Base-by-base conservation (phyloP, 2,113 vertebrate genomes). In the Pao palembangensis region DNA sequence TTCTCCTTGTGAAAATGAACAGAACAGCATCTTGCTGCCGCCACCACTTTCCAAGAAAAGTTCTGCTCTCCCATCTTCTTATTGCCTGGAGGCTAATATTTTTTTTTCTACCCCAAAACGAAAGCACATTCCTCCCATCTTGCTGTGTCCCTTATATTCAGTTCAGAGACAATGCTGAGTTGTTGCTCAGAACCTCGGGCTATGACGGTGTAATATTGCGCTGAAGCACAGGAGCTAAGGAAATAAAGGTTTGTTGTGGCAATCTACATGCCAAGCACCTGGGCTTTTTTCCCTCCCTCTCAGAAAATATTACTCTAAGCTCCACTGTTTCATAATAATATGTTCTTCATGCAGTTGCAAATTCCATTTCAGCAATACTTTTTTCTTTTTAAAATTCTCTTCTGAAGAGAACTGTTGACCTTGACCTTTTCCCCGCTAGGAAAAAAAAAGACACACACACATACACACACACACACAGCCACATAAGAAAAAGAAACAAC, bases 21-120 rank as follows among this genome's bases (percentile, higher is more conserved):
- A 55, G 48, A 19, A 31, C 20, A 61, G 46, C 17, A 43, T 58
- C 48, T 73, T 47, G 17, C 51, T 43, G 38, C 38, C 23, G 49
- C n/a, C 46, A 41, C 53, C 67, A 61, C 65, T 82, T 74, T 81
- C 65, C 62, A 16, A 81, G 64, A 76, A 80, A 77, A 81, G 55
- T 79, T 81, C 62, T 60, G 16, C 54, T 50, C 64, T 42, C 43
- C 73, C 43, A 48, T 71, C 31, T 63, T 65, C 41, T 52, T 17
- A 43, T 48, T 55, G 70, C 81, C 83, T 75, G 38, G 50, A 83
- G 78, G 71, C 67, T 17, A 10, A n/a, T 63, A 54, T 61, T 41
- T 18, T 56, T 70, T 48, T 42, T 41, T 55, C 51, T 41, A 55
- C 60, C 47, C 20, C 42, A 49, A 67, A 68, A 71, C 61, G 67